A percentile compares a stretch with the other conserved stretches of the same genome.
These are phyloP conservation scores for Gephyroberyx darwinii DNA, from an alignment of 2,797 vertebrate species.

Conservation along the genomic window DNA sequence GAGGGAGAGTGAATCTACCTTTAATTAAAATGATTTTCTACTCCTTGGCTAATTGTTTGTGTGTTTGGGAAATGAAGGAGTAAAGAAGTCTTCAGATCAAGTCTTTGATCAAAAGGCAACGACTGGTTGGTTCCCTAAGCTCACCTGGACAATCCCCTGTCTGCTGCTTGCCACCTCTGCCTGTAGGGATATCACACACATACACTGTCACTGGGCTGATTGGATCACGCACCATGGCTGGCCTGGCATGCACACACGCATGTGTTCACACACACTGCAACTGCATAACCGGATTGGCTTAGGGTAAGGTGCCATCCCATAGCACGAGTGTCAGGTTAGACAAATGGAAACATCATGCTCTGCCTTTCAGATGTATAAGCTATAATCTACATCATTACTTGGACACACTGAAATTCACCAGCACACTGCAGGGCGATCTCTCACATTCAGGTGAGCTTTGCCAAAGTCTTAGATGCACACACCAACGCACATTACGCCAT, in stretches of 20 bases:
- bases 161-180: conserved; percentile 66
- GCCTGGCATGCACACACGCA: conserved; percentile 23
- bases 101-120: not conserved
- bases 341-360: not conserved
- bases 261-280: conserved; percentile 1
- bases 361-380: not conserved
- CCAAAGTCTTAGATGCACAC: not conserved
- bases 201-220: conserved; percentile 58
- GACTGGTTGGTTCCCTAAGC: conserved; percentile 45
- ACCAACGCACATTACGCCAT: not conserved
- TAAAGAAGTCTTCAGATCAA: not conserved
- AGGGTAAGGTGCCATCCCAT: no score
- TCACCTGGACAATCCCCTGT: conserved; percentile 69
- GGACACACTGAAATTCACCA: not conserved
- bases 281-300: not conserved
- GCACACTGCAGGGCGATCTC: not conserved
- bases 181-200: conserved; percentile 68
- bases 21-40: no score
- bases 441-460: not conserved
- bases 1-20: no score
- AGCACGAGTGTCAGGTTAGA: not conserved
- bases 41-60: no score
- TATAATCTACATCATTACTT: not conserved
- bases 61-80: not conserved
- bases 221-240: not conserved